phyloP scores from a whole-genome alignment of 2,888 invertebrate species.

The Acleris cristana region DNA sequence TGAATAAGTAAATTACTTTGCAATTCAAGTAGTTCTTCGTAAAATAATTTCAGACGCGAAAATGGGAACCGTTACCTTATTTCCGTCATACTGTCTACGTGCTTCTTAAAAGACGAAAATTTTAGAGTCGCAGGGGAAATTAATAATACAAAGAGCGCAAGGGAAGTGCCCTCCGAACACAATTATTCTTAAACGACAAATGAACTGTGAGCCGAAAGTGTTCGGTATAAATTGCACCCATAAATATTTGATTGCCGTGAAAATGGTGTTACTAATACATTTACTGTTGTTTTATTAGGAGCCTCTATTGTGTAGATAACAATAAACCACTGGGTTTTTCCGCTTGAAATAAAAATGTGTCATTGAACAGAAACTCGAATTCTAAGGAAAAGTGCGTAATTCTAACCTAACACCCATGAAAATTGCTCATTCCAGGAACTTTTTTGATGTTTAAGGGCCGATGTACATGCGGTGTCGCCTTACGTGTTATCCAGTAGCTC shows the following conservation, averaged over 20 bases:
- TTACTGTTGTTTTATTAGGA: conserved; percentile 20
- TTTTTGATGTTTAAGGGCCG: too few relatives aligned
- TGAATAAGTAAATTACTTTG: too few relatives aligned
- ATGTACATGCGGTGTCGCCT: too few relatives aligned
- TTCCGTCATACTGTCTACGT: conserved; percentile 17
- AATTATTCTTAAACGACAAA: conserved; percentile 24
- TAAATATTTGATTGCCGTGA: conserved; percentile 27
- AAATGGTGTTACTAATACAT: conserved; percentile 10
- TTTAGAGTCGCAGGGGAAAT: conserved; percentile 29
- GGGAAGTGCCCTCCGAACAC: conserved; percentile 8
- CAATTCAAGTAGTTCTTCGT: too few relatives aligned
- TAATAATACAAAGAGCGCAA: conserved; percentile 17
- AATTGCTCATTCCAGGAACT: too few relatives aligned
- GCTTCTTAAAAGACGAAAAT: conserved; percentile 19
- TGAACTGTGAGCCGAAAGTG: conserved; percentile 11
- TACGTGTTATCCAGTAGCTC: too few relatives aligned
- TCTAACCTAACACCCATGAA: too few relatives aligned
- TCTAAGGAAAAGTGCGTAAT: too few relatives aligned
- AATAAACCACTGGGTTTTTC: conserved; percentile 10
- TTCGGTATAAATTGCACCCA: conserved; percentile 19
- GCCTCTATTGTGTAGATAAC: conserved; percentile 8
- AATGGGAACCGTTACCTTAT: background rate
- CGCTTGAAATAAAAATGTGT: too few relatives aligned
- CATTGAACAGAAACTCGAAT: too few relatives aligned
- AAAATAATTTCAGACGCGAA: too few relatives aligned